Conservation (phyloP, 2,797 vertebrate species). For the Nannoperca australis region DNA sequence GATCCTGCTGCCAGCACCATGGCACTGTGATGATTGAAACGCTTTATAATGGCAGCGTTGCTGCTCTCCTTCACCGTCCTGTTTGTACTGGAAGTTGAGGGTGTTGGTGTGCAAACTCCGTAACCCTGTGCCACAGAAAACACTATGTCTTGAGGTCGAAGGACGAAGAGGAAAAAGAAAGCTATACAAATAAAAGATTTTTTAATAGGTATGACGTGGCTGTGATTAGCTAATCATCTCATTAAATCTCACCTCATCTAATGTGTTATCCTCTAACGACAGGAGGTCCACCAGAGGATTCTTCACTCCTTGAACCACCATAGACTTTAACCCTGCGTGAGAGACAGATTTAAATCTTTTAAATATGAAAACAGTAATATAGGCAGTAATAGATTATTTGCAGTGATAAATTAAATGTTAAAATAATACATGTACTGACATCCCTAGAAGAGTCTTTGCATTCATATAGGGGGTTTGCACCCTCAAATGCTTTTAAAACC, state of each 20-base stretch:
- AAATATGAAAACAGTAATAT: background rate
- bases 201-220: background rate
- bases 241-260: constrained; percentile 91
- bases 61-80: constrained; percentile 94
- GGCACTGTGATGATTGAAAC: constrained; percentile 99
- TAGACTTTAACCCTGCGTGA: constrained; percentile 91
- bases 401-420: constrained; percentile 7
- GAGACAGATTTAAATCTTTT: constrained; percentile 30
- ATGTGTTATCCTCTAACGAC: constrained; percentile 93
- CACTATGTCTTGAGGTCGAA: background rate
- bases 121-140: constrained; percentile 88
- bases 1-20: constrained; percentile 98
- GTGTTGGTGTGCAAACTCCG: constrained; percentile 84
- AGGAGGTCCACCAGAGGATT: constrained; percentile 96
- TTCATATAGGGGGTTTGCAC: background rate
- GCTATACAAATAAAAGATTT: background rate
- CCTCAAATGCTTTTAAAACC: background rate
- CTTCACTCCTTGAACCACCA: constrained; percentile 97
- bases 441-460: background rate
- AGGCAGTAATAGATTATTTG: background rate
- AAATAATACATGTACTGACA: background rate
- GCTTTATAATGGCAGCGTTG: constrained; percentile 97
- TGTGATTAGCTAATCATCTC: background rate
- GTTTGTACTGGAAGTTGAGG: constrained; percentile 89
- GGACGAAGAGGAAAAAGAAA: background rate